These are phyloP conservation scores for Scytalopus superciliaris DNA, from an alignment of 2,113 vertebrate genomes.

Conservation along the genomic window DNA sequence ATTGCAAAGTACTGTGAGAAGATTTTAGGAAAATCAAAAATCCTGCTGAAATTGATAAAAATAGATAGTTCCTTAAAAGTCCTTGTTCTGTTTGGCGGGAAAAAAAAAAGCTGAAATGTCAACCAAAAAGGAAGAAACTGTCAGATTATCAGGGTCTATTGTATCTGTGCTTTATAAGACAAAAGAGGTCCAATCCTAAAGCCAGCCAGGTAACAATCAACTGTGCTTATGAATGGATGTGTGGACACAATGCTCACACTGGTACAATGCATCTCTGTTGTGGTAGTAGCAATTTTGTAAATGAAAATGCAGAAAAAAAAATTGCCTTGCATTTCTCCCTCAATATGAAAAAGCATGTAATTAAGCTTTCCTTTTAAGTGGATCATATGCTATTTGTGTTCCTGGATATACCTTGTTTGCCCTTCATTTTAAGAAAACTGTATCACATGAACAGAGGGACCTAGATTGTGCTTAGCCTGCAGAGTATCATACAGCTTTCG, in stretches of 20 bases:
- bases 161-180: not conserved
- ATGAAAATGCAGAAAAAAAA: not conserved
- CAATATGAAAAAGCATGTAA: not conserved
- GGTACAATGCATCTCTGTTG: not conserved
- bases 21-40: not conserved
- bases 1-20: not conserved
- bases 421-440: not conserved
- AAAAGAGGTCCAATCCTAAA: not conserved
- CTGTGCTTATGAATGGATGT: not conserved
- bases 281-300: not conserved
- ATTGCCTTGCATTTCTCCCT: not conserved
- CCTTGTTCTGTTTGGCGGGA: fast-evolving
- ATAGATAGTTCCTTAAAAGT: not conserved
- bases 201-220: not conserved
- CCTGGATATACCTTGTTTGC: not conserved
- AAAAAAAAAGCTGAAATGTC: not conserved
- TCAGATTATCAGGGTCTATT: not conserved
- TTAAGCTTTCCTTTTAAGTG: not conserved
- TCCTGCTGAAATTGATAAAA: not conserved
- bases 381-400: not conserved
- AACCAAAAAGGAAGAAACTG: not conserved
- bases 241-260: not conserved
- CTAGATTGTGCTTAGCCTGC: not conserved
- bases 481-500: fast-evolving
- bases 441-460: not conserved